Percentiles rank a stretch among this genome's conserved stretches.
Evolutionary conservation across 2,113 vertebrate genomes (phyloP).

Genomic region (Uria aalge): DNA sequence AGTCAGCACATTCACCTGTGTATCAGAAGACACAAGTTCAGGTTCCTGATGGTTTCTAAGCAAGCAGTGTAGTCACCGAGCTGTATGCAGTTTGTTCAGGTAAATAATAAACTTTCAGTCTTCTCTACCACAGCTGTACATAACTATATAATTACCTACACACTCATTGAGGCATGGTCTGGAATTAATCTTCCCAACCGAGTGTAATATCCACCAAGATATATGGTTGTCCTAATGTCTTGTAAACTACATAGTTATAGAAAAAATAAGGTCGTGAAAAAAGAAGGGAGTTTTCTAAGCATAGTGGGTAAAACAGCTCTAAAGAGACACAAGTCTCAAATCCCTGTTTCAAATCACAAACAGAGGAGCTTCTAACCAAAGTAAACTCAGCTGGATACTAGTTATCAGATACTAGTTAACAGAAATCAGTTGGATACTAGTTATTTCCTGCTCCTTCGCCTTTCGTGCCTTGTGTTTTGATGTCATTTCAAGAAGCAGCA

Average conservation of each 20-base stretch:
- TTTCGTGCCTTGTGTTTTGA: neutral
- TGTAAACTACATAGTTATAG: neutral
- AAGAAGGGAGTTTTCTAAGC: neutral
- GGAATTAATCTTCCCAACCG: neutral
- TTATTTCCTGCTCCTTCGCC: neutral
- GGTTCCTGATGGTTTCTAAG: neutral
- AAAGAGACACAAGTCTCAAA: neutral
- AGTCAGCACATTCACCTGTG: neutral
- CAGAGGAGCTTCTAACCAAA: neutral
- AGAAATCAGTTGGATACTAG: neutral
- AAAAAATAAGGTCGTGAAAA: neutral
- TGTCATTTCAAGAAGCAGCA: neutral
- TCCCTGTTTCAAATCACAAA: neutral
- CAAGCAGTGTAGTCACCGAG: fast-evolving
- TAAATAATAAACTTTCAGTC: neutral
- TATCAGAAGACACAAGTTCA: neutral
- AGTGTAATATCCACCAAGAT: neutral
- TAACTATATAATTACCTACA: neutral
- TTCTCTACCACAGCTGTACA: neutral
- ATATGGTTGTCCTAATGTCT: neutral
- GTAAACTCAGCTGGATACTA: neutral
- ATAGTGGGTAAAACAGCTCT: neutral
- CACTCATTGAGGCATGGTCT: neutral
- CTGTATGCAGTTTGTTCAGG: neutral
- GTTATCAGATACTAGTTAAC: neutral